Conservation (phyloP, 2,797 vertebrate genomes). For the Microhierax caerulescens region DNA sequence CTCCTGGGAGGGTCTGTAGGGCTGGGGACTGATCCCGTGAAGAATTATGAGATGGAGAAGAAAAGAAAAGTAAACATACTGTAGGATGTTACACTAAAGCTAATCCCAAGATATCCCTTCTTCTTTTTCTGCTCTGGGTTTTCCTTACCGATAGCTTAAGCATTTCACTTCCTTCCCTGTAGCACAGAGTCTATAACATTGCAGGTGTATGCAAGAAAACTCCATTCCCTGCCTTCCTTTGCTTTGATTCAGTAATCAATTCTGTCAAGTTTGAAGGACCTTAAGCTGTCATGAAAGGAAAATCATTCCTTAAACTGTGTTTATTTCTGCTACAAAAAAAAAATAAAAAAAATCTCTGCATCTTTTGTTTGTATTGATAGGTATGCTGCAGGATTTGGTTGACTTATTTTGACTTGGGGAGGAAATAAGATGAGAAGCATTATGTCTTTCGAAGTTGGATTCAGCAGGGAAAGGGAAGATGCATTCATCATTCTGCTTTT, state of each 20-base stretch:
- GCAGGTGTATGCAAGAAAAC: neutral
- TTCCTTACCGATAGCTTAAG: neutral
- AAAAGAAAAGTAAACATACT: conserved; percentile 25
- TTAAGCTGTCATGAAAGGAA: conserved; percentile 36
- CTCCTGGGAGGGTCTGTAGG: conserved; percentile 48
- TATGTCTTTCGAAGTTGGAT: conserved; percentile 27
- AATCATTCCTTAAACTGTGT: conserved; percentile 23
- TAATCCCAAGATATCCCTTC: conserved; percentile 11
- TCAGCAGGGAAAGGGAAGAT: conserved; percentile 12
- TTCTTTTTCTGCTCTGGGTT: neutral
- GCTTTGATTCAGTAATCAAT: conserved; percentile 49
- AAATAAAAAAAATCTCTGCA: neutral
- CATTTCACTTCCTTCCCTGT: neutral
- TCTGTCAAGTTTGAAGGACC: conserved; percentile 51
- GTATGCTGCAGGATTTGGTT: conserved; percentile 10
- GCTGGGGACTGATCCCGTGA: conserved; percentile 38
- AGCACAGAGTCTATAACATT: neutral
- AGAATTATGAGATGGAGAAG: conserved; percentile 41
- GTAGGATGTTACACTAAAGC: neutral
- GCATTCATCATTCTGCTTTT: conserved; percentile 20
- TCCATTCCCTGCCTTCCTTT: conserved; percentile 4
- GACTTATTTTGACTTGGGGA: conserved; percentile 39
- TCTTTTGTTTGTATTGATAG: conserved; percentile 44
- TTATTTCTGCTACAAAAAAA: neutral
- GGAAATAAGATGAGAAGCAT: conserved; percentile 21